A percentile compares a stretch with the other conserved stretches of the same genome.
Conservation (phyloP, 2,888 invertebrate genomes). For the Drosophila kuntzei region DNA sequence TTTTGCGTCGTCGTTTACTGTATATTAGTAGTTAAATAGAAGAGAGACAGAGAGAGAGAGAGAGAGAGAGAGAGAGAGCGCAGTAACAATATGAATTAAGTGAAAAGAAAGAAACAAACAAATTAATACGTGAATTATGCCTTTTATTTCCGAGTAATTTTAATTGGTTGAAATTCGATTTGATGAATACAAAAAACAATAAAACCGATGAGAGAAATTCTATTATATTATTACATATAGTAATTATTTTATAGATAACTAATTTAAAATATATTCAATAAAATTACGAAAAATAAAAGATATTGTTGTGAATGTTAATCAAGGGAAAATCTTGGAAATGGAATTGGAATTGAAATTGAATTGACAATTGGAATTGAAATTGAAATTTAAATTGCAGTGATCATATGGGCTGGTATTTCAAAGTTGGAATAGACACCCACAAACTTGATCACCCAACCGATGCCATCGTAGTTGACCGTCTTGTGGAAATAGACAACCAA, state of each 20-base stretch:
- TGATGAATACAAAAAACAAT: constrained; percentile 8
- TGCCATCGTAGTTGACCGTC: constrained; percentile 89
- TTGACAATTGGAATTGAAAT: too few species aligned
- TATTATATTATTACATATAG: constrained; percentile 66
- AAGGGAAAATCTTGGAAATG: too few species aligned
- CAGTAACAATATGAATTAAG: constrained; percentile 23
- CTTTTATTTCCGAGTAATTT: constrained; percentile 45
- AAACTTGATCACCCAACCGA: constrained; percentile 87
- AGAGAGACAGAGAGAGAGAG: background rate
- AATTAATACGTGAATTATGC: constrained; percentile 34
- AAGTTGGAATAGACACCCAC: constrained; percentile 46
- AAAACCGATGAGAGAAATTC: constrained; percentile 55
- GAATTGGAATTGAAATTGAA: too few species aligned
- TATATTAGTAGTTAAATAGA: constrained; percentile 64
- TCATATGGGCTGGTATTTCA: too few species aligned
- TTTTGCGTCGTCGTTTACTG: constrained; percentile 55
- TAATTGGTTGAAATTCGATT: constrained; percentile 27
- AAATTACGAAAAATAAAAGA: constrained; percentile 52
- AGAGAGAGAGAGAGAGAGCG: constrained; percentile 16
- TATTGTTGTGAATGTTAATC: constrained; percentile 2
- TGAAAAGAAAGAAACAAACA: too few species aligned
- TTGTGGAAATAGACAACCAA: constrained; percentile 89
- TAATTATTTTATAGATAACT: constrained; percentile 77
- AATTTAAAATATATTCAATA: constrained; percentile 78
- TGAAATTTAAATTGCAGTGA: too few species aligned